Base-by-base conservation (phyloP, 2,797 vertebrate species). In the Knipowitschia caucasica region DNA sequence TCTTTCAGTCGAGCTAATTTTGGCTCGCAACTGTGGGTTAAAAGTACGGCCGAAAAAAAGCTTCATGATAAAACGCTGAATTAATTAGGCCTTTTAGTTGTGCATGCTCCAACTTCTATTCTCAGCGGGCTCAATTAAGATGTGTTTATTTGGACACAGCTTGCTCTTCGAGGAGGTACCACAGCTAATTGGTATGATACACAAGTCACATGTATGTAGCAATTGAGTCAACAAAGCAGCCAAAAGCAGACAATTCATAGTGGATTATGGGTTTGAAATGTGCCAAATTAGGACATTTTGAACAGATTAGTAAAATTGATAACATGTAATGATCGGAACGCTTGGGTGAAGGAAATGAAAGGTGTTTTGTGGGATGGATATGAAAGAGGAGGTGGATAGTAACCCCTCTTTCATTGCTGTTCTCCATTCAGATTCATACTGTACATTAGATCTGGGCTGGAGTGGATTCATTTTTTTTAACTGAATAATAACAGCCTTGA, bases 121-220 rank as follows among this genome's bases (percentile, higher is more conserved):
- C 86, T 86, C 87, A 54, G 52, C 43, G 80, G 87, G 81, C 71
- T 62, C 87, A 86, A 90, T 90, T 90, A 90, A 81, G 80, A 86
- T 62, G 71, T 87, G 83, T 88, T 89, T 88, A 89, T 89, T 89
- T 88, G 77, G 78, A 88, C 85, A 88, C 82, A 75, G 68, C 82
- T 85, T 88, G 63, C 67, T 83, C 80, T 87, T 87, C 72, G 85
- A 89, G 75, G 83, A 83, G 75, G 81, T 78, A 83, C 74, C 80
- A 64, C 75, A 69, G 71, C 82, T 89, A 89, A 90, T 87, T 88
- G 78, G 69, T 82, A 86, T 88, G 77, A 86, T 84, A 75, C 83
- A 83, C 73, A 67, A 84, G 77, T 80, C 81, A 74, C 18, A 59
- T 60, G 30, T 63, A 67, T 50, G 54, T 64, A 61, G 71, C 77